Percentiles rank a stretch among this genome's conserved stretches.
Conservation (phyloP, 2,797 vertebrate species). For the Allobates femoralis region DNA sequence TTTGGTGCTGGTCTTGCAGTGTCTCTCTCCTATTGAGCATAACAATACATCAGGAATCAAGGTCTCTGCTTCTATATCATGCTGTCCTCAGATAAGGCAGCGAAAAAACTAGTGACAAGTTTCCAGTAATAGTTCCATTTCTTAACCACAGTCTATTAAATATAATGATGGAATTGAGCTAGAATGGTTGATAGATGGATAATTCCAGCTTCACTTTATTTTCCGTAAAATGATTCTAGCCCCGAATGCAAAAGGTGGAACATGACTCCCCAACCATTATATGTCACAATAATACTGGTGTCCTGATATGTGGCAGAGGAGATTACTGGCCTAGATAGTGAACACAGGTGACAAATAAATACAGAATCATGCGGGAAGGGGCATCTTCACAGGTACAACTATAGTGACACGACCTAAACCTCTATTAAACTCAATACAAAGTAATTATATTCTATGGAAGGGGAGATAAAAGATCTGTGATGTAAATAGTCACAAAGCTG, state of each 20-base stretch:
- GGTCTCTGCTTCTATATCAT: too few species aligned
- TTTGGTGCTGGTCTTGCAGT: too few species aligned
- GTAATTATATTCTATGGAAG: constrained; percentile 7
- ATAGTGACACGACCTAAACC: constrained; percentile 7
- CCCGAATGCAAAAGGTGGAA: background rate
- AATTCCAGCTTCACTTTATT: background rate
- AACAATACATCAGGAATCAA: too few species aligned
- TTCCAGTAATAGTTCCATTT: too few species aligned
- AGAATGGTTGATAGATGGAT: background rate
- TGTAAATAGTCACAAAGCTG: background rate
- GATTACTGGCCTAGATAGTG: too few species aligned
- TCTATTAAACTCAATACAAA: constrained; percentile 12
- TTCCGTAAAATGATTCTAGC: background rate
- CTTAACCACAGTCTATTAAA: too few species aligned
- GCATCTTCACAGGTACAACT: background rate
- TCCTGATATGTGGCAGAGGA: background rate
- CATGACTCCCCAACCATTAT: background rate
- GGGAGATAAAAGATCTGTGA: background rate
- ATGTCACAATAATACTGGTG: background rate
- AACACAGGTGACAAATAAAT: background rate
- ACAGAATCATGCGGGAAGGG: background rate
- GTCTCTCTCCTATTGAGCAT: too few species aligned
- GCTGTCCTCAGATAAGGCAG: too few species aligned
- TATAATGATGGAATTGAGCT: background rate
- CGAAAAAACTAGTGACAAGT: too few species aligned